Base-by-base conservation (phyloP, 2,888 invertebrate species). In the Acrobasis consociella region DNA sequence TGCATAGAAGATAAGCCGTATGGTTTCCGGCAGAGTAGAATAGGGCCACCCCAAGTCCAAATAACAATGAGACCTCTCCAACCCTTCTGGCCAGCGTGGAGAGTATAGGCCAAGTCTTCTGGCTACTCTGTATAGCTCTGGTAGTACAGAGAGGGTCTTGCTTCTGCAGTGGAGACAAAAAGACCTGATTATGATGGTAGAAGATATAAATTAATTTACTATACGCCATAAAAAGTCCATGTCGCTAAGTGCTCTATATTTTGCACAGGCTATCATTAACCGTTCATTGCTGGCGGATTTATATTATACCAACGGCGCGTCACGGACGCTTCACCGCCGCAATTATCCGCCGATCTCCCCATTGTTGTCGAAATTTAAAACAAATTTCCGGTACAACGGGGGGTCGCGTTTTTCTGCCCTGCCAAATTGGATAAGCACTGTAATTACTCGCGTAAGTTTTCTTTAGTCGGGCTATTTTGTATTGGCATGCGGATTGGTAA, bases 281-380 rank as follows among this genome's bases (percentile, higher is more conserved):
- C 79, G 86, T 83, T 85, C 85, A 83, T 86, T 84, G 83, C 82
- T 78, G 77, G 85, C 76, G 86, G 83, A 90, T 89, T 89, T 87
- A 87, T 86, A 81, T 89, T 87, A 87, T 83, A 67, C 71, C 77
- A 73, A 73, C 76, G 77, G 51, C 51, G 76, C 89, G 88, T 91
- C 87, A 89, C 86, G 89, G 89, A 76, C 76, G 74, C 83, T 87
- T 85, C 85, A 79, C 83, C 83, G 81, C 81, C 80, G 81, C 86
- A 89, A 91, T 91, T 91, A 91, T 90, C 77, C 82, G 77, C 81
- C 85, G 76, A 91, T 92, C 90, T 89, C 85, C 85, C 91, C 91
- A 92, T 91, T 92, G 91, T 92, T 91, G 89, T 90, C 85, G 90
- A 92, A 91, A 89, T 91, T 91, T 90, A 87, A 92, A 92, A 91